Evolutionary conservation across 2,113 vertebrate genomes (phyloP), one percentile per base, ranked within the genome.

Genomic region (Osmerus eperlanus): DNA sequence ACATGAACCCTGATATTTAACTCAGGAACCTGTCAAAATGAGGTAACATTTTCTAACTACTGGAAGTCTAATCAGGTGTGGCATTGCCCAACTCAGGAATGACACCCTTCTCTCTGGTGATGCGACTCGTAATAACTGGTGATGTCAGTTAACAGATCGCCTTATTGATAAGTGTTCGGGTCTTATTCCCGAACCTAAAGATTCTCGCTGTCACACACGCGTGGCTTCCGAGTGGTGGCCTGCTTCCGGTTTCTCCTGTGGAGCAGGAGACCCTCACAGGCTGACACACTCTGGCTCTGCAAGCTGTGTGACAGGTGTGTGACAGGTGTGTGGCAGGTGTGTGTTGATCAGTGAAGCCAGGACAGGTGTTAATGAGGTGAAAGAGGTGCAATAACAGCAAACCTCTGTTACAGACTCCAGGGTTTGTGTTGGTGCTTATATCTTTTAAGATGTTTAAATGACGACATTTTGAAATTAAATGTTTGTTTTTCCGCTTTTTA

Each of bases 371-470:
- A 1, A 36, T 8, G 87, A 90, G 87, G 89, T 90, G 91, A 1
- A 36, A 36, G 87, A 90, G 87, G 89, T 90, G 91, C 90, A 91
- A 89, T 90, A 89, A 91, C 66, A 18, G 85, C 84, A 86, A 87
- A 90, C 86, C 83, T 81, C 77, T 78, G 85, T 86, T 82, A 76
- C 84, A 81, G 83, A 88, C 71, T 80, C 85, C 83, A 77, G 73
- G 76, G 64, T 81, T 86, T 84, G 81, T 92, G 89, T 90, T 89
- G 91, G 91, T 92, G 91, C 89, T 92, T 89, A 85, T 89, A 89
- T 86, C 84, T 80, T 47, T 51, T 85, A 87, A 87, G 83, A 88
- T 85, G 87, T 84, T 88, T 47, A 47, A 47, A 78, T 81, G 72
- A 88, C 84, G 78, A 88, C 72, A 86, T 87, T 89, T 83, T 80